Conservation (phyloP, 1,140 invertebrate species). For the Linepithema humile region DNA sequence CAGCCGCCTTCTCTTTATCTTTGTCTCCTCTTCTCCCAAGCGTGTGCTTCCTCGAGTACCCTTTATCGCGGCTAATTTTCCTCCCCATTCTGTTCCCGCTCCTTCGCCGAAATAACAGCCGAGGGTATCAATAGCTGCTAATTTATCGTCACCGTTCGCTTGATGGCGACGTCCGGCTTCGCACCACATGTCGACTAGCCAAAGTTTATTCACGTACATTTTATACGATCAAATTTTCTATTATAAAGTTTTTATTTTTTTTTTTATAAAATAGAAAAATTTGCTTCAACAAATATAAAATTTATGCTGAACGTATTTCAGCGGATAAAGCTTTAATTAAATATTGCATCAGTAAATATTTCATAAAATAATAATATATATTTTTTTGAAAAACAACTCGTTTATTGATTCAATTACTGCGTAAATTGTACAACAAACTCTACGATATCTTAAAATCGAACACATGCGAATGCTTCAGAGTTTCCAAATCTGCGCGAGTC, state of each 20-base stretch:
- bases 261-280: neutral
- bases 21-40: conserved; percentile 19
- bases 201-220: conserved; percentile 14
- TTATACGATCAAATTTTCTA: neutral
- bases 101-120: conserved; percentile 52
- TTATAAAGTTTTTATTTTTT: neutral
- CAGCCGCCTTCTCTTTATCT: conserved; percentile 38
- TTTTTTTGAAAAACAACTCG: too few relatives aligned
- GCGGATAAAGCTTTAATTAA: neutral
- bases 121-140: conserved; percentile 53
- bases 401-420: too few relatives aligned
- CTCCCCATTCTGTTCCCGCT: conserved; percentile 36
- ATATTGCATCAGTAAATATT: neutral
- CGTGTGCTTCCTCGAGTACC: conserved; percentile 40
- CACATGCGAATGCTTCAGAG: too few relatives aligned
- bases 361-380: neutral
- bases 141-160: conserved; percentile 54
- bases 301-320: neutral
- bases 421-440: neutral
- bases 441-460: neutral
- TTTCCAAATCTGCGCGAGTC: too few relatives aligned
- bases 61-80: conserved; percentile 52
- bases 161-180: conserved; percentile 51
- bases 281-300: neutral
- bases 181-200: conserved; percentile 3